A percentile compares a stretch with the other conserved stretches of the same genome.
These are phyloP conservation scores for Orbicella faveolata DNA, from an alignment of 64 coral and sea anemone species.

Conservation along the genomic window DNA sequence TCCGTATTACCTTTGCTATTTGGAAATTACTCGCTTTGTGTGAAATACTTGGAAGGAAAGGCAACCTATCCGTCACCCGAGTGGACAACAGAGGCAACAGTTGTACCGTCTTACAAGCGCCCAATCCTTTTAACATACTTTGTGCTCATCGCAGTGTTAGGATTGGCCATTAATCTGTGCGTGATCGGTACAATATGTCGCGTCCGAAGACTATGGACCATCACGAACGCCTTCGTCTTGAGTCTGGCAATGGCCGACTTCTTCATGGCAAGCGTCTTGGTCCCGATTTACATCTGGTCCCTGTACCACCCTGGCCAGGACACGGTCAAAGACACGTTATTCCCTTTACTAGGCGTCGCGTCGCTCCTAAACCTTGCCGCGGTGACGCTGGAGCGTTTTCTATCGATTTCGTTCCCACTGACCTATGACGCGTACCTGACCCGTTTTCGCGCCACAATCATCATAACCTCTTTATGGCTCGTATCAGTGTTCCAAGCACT, in stretches of 20 bases:
- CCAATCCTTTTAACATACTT: constrained; percentile 53
- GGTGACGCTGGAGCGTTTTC: constrained; percentile 82
- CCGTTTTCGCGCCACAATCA: constrained; percentile 8
- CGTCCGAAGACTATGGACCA: constrained; percentile 55
- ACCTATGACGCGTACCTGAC: constrained; percentile 60
- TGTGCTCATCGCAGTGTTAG: constrained; percentile 40
- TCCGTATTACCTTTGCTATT: not conserved
- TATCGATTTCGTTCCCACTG: constrained; percentile 65
- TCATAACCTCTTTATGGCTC: constrained; percentile 60
- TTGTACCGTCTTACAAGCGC: not conserved
- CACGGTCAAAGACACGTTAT: constrained; percentile 38
- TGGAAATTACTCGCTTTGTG: not conserved
- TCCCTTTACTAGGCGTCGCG: constrained; percentile 66
- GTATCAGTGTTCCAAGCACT: constrained; percentile 51
- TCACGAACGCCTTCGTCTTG: constrained; percentile 79
- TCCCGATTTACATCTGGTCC: constrained; percentile 62
- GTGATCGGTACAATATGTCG: constrained; percentile 63
- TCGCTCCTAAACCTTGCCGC: constrained; percentile 82
- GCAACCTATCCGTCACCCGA: not conserved
- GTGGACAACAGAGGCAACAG: not conserved
- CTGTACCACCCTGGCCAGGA: not conserved
- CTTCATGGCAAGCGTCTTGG: constrained; percentile 46
- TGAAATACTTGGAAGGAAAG: not conserved
- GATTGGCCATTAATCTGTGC: constrained; percentile 46
- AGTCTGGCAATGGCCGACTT: constrained; percentile 75